Conservation (phyloP, 1,140 invertebrate genomes). For the Drosophila pachea region DNA sequence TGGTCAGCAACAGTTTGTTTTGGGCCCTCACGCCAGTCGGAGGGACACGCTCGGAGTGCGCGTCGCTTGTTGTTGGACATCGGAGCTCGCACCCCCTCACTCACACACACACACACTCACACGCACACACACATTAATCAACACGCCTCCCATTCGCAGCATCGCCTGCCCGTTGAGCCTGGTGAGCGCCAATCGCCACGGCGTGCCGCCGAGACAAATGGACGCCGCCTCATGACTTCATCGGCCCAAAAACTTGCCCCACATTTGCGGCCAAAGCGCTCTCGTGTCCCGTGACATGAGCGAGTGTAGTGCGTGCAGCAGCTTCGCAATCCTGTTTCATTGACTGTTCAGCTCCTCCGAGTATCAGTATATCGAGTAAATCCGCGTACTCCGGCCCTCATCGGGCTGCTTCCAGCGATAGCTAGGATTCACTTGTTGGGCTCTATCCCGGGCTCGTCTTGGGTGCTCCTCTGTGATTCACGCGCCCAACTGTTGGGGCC, state of each 20-base stretch:
- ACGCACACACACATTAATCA: not conserved
- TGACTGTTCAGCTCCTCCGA: no score
- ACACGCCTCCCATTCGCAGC: constrained; percentile 4
- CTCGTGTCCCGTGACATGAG: no score
- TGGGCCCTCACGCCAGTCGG: constrained; percentile 54
- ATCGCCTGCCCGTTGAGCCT: constrained; percentile 6
- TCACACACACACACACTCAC: not conserved
- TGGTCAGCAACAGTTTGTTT: constrained; percentile 71
- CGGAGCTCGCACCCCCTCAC: not conserved
- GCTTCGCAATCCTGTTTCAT: not conserved
- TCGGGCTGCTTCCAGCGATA: no score
- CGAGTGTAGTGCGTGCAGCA: not conserved
- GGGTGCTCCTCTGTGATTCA: not conserved
- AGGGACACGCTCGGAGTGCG: constrained; percentile 48
- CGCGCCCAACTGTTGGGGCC: constrained; percentile 11
- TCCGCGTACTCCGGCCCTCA: no score
- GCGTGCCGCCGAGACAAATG: not conserved
- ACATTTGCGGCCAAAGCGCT: not conserved
- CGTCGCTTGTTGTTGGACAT: constrained; percentile 13
- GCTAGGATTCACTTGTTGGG: no score
- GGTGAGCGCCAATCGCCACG: constrained; percentile 19
- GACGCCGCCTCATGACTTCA: constrained; percentile 38
- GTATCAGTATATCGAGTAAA: no score
- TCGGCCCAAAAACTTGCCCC: constrained; percentile 15
- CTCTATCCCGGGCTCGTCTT: no score